phyloP scores from a whole-genome alignment of 2,113 vertebrate genomes.

The Epinephelus fuscoguttatus region DNA sequence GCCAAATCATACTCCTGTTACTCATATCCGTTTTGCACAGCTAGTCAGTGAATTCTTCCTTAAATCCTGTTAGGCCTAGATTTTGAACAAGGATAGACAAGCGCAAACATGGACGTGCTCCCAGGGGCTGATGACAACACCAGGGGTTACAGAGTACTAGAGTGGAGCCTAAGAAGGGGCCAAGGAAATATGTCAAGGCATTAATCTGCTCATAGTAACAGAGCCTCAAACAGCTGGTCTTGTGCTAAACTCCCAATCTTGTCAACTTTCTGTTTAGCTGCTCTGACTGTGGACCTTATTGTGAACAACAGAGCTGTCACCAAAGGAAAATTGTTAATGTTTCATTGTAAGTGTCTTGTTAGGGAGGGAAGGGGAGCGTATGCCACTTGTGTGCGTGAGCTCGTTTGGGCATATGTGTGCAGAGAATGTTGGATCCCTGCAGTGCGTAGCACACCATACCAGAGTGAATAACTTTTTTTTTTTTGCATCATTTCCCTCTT shows the following conservation, averaged over 20 bases:
- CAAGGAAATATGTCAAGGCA: slow-evolving; percentile 62
- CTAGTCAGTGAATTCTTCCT: background rate
- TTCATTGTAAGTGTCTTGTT: slow-evolving; percentile 66
- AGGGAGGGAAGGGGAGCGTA: slow-evolving; percentile 33
- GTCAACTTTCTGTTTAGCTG: slow-evolving; percentile 70
- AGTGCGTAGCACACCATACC: slow-evolving; percentile 48
- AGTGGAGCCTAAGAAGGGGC: slow-evolving; percentile 42
- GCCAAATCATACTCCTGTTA: background rate
- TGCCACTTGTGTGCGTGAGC: slow-evolving; percentile 28
- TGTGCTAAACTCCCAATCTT: slow-evolving; percentile 52
- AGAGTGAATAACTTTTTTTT: slow-evolving; percentile 62
- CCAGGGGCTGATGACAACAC: slow-evolving; percentile 42
- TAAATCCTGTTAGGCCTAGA: slow-evolving; percentile 43
- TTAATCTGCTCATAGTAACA: slow-evolving; percentile 71
- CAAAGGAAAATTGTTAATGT: slow-evolving; percentile 54
- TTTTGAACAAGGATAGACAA: slow-evolving; percentile 42
- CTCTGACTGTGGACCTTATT: slow-evolving; percentile 54
- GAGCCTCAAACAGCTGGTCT: slow-evolving; percentile 67
- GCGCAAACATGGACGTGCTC: slow-evolving; percentile 59
- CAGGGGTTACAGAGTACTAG: slow-evolving; percentile 53
- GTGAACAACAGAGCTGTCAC: slow-evolving; percentile 63
- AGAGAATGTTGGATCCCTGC: slow-evolving; percentile 24
- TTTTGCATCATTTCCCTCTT: slow-evolving; percentile 77
- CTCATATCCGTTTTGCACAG: background rate
- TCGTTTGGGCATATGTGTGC: slow-evolving; percentile 41